phyloP scores from a whole-genome alignment of 2,797 vertebrate species.

The Serranus cabrilla region DNA sequence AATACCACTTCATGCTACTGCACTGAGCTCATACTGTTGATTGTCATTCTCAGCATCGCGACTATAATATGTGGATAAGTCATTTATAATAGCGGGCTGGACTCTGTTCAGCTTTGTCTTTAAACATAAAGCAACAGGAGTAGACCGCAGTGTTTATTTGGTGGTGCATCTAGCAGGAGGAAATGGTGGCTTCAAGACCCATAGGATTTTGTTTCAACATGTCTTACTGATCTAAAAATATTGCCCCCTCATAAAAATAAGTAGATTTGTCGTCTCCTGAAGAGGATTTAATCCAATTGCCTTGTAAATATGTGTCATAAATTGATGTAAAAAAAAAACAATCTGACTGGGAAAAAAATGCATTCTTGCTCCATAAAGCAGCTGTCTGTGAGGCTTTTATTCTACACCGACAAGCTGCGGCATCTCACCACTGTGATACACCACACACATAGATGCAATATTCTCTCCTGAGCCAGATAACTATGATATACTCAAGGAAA shows the following conservation, averaged over 20 bases:
- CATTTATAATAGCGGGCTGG: conserved; percentile 20
- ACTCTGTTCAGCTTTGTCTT: conserved; percentile 28
- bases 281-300: neutral
- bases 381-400: conserved; percentile 9
- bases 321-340: conserved; percentile 2
- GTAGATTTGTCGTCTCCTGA: neutral
- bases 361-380: conserved; percentile 11
- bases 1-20: conserved; percentile 51
- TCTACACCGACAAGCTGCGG: neutral
- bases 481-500: conserved; percentile 27
- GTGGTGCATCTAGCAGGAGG: neutral
- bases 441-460: conserved; percentile 19
- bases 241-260: neutral
- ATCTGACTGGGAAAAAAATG: neutral
- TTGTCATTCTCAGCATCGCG: conserved; percentile 38
- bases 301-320: neutral
- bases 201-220: conserved; percentile 1
- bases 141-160: conserved; percentile 5
- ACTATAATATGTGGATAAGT: conserved; percentile 25
- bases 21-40: conserved; percentile 29
- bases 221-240: conserved; percentile 16
- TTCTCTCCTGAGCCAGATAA: conserved; percentile 9
- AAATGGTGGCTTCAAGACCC: conserved; percentile 11
- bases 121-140: conserved; percentile 29
- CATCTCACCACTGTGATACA: conserved; percentile 13